These are phyloP conservation scores for Psococerastis gibbosa DNA, from an alignment of 2,888 invertebrate genomes.

Conservation along the genomic window DNA sequence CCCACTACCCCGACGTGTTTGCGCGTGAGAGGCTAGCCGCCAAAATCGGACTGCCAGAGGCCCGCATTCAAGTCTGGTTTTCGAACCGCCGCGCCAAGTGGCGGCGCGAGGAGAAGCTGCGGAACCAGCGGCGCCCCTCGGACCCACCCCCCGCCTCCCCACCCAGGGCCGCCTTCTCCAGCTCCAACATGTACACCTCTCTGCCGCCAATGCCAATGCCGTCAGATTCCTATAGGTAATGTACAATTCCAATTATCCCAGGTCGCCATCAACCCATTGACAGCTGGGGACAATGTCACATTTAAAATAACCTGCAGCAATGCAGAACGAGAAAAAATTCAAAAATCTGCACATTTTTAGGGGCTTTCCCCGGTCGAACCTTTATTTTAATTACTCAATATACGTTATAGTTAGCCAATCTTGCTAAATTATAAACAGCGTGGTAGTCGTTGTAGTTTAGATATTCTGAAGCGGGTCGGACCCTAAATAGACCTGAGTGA, in stretches of 20 bases:
- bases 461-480: too few species aligned
- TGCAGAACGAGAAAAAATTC: background rate
- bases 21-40: slow-evolving; percentile 78
- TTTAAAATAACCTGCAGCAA: too few species aligned
- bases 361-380: background rate
- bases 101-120: slow-evolving; percentile 87
- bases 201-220: slow-evolving; percentile 52
- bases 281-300: too few species aligned
- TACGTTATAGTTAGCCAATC: too few species aligned
- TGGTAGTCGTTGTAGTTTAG: too few species aligned
- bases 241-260: slow-evolving; percentile 5
- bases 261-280: background rate
- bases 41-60: slow-evolving; percentile 84
- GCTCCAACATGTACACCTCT: slow-evolving; percentile 47
- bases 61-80: slow-evolving; percentile 94
- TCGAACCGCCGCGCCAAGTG: slow-evolving; percentile 92
- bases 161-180: slow-evolving; percentile 26
- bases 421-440: too few species aligned
- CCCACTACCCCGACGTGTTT: slow-evolving; percentile 90
- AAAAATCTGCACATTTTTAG: background rate
- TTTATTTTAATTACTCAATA: too few species aligned
- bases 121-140: slow-evolving; percentile 57
- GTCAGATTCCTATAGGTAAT: slow-evolving; percentile 49
- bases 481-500: too few species aligned
- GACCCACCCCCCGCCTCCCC: slow-evolving; percentile 21